Evolutionary conservation across 2,888 invertebrate genomes (phyloP).

Genomic region (Cerceris rybyensis): DNA sequence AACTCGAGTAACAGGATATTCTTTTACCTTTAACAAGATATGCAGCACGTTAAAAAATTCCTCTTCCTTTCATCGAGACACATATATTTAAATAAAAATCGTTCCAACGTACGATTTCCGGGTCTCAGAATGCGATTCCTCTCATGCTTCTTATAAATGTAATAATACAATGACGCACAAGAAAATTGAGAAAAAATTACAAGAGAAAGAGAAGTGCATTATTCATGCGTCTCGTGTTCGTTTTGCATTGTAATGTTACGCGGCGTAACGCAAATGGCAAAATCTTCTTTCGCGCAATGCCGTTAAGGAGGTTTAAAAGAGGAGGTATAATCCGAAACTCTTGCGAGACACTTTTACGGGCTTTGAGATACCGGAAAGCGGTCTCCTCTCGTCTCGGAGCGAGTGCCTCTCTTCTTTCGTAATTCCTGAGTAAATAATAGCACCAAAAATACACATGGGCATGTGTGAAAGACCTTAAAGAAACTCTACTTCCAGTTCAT

Average conservation of each 20-base stretch:
- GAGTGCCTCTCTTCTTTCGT: conserved; percentile 46
- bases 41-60: not conserved
- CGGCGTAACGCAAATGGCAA: conserved; percentile 36
- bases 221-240: conserved; percentile 34
- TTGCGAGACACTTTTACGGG: conserved; percentile 11
- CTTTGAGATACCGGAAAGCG: conserved; percentile 30
- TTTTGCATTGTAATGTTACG: conserved; percentile 26
- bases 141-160: not conserved
- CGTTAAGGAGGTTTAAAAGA: conserved; percentile 12
- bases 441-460: conserved; percentile 54
- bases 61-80: no score
- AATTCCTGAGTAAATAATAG: conserved; percentile 57
- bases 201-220: conserved; percentile 10
- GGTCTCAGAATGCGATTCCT: not conserved
- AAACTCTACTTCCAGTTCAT: conserved; percentile 50
- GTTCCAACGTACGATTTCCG: not conserved
- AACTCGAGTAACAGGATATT: no score
- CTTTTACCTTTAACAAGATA: no score
- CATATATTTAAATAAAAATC: no score
- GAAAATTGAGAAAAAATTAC: conserved; percentile 3
- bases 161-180: conserved; percentile 17
- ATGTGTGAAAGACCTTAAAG: conserved; percentile 52
- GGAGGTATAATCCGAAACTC: conserved; percentile 1
- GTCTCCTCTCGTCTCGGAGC: conserved; percentile 34
- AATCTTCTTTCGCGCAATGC: conserved; percentile 15